A percentile compares a stretch with the other conserved stretches of the same genome.
These are phyloP conservation scores for Hydrotaea cyrtoneurina DNA, from an alignment of 2,888 invertebrate genomes.

Conservation along the genomic window DNA sequence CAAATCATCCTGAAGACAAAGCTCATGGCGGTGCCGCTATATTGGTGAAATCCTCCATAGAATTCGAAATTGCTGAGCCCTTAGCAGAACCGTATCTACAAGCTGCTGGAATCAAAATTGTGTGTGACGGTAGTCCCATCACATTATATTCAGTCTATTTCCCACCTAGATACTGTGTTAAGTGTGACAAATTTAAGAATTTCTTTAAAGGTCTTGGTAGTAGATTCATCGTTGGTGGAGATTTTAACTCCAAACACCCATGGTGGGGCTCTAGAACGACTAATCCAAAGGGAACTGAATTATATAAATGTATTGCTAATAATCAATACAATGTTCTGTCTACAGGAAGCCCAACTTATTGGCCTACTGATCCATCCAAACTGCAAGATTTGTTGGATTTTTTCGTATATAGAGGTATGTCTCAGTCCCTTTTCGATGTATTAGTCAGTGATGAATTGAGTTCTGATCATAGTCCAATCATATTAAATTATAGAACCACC, in stretches of 20 bases:
- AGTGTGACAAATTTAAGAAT: constrained; percentile 25
- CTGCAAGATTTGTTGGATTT: constrained; percentile 16
- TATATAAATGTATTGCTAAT: constrained; percentile 38
- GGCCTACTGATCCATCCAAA: constrained; percentile 37
- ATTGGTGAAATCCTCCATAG: constrained; percentile 1
- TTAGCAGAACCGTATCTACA: constrained; percentile 24
- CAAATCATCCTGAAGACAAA: too few relatives aligned
- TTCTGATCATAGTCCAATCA: too few relatives aligned
- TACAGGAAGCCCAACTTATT: constrained; percentile 47
- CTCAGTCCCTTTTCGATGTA: background rate
- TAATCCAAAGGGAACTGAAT: constrained; percentile 52
- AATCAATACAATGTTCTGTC: constrained; percentile 30
- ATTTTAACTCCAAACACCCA: constrained; percentile 62
- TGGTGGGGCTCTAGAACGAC: constrained; percentile 55
- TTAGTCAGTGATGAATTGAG: constrained; percentile 3
- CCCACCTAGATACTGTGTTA: constrained; percentile 45
- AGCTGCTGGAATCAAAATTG: constrained; percentile 44
- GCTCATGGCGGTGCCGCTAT: too few relatives aligned
- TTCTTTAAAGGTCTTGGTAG: constrained; percentile 44
- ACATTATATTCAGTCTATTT: constrained; percentile 44
- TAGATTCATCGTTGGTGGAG: constrained; percentile 59
- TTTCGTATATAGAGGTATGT: constrained; percentile 11
- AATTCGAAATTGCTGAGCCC: constrained; percentile 35
- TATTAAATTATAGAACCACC: background rate
- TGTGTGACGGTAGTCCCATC: constrained; percentile 23